Evolutionary conservation across 2,888 invertebrate species (phyloP).

Genomic region (Papilio protenor): DNA sequence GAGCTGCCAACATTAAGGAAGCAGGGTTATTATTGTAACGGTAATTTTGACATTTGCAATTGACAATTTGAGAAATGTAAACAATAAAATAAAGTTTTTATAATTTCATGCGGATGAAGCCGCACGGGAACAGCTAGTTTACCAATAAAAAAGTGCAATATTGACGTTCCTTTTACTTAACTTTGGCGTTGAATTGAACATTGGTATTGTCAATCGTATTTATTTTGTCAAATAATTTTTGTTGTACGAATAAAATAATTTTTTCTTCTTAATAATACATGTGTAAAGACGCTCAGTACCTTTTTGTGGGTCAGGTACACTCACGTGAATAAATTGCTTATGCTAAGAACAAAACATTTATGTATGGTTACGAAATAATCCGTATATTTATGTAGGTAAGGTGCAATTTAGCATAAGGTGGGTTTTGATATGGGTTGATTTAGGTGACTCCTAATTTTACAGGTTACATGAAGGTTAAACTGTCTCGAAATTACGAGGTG

Average conservation of each 20-base stretch:
- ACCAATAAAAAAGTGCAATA: too few relatives aligned
- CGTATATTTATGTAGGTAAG: constrained; percentile 34
- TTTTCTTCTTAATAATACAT: neutral
- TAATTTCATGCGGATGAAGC: too few relatives aligned
- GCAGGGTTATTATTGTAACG: too few relatives aligned
- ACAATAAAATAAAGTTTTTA: too few relatives aligned
- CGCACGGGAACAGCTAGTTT: too few relatives aligned
- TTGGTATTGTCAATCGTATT: too few relatives aligned
- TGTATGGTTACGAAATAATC: constrained; percentile 21
- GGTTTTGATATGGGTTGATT: constrained; percentile 29
- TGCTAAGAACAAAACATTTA: neutral
- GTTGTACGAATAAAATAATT: neutral
- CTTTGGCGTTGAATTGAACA: too few relatives aligned
- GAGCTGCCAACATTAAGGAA: too few relatives aligned
- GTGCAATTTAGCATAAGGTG: constrained; percentile 34
- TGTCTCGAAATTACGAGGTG: constrained; percentile 8
- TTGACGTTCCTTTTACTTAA: too few relatives aligned
- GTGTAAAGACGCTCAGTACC: constrained; percentile 6
- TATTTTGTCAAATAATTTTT: too few relatives aligned
- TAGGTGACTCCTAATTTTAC: constrained; percentile 18
- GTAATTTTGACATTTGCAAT: too few relatives aligned
- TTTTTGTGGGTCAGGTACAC: constrained; percentile 23
- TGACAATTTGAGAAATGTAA: too few relatives aligned
- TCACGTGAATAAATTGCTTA: constrained; percentile 15
- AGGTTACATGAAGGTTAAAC: constrained; percentile 24